Base-by-base conservation (phyloP, 2,888 invertebrate species). In the Pollenia labialis region DNA sequence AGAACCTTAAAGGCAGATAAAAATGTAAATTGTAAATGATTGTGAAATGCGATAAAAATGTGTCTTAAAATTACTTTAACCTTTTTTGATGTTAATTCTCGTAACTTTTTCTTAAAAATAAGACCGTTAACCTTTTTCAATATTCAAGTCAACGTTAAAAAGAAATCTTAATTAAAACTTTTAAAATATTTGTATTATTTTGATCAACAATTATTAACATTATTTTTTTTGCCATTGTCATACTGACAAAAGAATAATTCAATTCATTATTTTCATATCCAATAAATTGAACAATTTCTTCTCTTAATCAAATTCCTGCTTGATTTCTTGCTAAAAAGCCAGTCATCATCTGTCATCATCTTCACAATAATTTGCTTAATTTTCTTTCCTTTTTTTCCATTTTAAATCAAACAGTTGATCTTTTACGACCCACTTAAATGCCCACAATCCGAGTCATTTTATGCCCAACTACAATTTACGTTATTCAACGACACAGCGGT, bases 331-430 rank as follows among this genome's bases (percentile, higher is more conserved):
- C 69, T 56, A 77, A 71, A 83, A 44, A 83, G 62, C 76, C 72
- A 64, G 48, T 50, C 76, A 52, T 44, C 44, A 23, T 16, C 14
- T 14, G n/a, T 40, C 42, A 40, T 71, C 69, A 56, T 71, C 62
- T 64, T 71, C 69, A 71, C 9, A 60, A 54, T 50, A 69, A 82
- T 82, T 76, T 69, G 44, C 60, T 75, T 81, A 81, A 85, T 74
- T 72, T 77, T 62, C 68, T 72, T 84, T 71, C 52, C 74, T 71
- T 84, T 6, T 32, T 32, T 32, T 6, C 32, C 32, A 32, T 32
- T 32, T 32, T 77, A 87, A 84, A 84, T 81, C 77, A 87, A 84
- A 84, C 81, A 81, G 66, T 87, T 87, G 87, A 87, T 84, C 84
- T 87, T 69, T 87, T 50, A 56, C 84, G 87, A 87, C 87, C 87